These are phyloP conservation scores for Euzophera pinguis DNA, from an alignment of 2,888 invertebrate genomes.

Conservation along the genomic window DNA sequence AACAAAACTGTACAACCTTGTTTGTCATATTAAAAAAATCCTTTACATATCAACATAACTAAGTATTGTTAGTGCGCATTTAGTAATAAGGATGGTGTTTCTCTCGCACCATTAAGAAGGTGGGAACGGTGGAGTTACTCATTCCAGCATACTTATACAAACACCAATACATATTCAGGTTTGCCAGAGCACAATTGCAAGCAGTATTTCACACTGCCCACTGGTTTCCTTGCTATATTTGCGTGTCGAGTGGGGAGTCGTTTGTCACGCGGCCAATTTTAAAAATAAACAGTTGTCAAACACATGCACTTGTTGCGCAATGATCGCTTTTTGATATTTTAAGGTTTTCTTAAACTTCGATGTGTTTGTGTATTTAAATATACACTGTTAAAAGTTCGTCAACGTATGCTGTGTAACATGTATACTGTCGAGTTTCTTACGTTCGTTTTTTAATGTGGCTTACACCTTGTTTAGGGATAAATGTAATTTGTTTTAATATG, in stretches of 20 bases:
- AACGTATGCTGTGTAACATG: not conserved
- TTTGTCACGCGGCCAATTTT: conserved; percentile 63
- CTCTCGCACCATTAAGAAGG: no score
- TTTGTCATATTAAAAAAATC: no score
- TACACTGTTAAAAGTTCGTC: not conserved
- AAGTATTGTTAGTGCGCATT: no score
- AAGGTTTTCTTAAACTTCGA: not conserved
- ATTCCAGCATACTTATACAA: not conserved
- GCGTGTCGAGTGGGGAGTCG: conserved; percentile 42
- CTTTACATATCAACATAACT: no score
- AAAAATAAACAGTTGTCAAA: conserved; percentile 67
- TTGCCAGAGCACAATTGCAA: not conserved
- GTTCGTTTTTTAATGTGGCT: no score
- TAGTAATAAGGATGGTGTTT: no score
- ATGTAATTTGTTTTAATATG: no score
- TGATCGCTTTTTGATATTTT: conserved; percentile 13
- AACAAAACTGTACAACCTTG: no score
- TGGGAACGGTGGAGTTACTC: no score
- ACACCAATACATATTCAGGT: not conserved
- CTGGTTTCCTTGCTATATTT: conserved; percentile 46
- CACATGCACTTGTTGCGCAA: conserved; percentile 47
- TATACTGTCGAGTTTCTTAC: no score
- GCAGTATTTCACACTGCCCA: conserved; percentile 36
- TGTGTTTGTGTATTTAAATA: not conserved
- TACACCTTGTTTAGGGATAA: no score